phyloP scores from a whole-genome alignment of 35 echinoderm and acorn worm species.

The Anneissia japonica region DNA sequence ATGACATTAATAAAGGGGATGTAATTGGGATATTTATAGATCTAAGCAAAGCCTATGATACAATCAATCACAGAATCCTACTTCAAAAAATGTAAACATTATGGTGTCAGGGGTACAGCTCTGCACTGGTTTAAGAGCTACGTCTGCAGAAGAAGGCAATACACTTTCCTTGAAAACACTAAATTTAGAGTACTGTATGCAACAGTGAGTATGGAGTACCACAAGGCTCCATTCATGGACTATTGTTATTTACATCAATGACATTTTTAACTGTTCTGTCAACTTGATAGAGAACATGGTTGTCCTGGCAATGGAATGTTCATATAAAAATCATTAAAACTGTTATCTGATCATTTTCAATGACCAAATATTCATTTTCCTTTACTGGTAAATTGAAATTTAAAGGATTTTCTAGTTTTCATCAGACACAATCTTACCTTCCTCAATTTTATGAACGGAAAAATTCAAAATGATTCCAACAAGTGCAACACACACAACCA shows the following conservation, averaged over 20 bases:
- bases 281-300: too few species aligned
- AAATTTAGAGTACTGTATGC: neutral
- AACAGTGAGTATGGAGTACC: neutral
- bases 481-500: constrained; percentile 51
- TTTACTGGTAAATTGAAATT: neutral
- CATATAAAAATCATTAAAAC: too few species aligned
- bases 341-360: too few species aligned
- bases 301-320: too few species aligned
- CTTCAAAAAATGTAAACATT: neutral
- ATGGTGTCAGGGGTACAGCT: neutral
- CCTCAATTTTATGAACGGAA: constrained; percentile 84
- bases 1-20: neutral
- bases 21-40: neutral
- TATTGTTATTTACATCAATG: neutral
- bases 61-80: neutral
- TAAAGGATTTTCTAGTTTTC: neutral
- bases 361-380: too few species aligned
- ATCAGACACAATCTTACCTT: constrained; percentile 41
- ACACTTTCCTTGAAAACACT: neutral
- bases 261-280: neutral
- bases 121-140: constrained; percentile 1
- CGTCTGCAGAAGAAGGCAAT: neutral
- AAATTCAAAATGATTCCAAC: constrained; percentile 68
- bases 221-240: neutral
- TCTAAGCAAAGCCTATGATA: neutral